Conservation (phyloP, 2,797 vertebrate genomes). For the Tokudaia muenninki region DNA sequence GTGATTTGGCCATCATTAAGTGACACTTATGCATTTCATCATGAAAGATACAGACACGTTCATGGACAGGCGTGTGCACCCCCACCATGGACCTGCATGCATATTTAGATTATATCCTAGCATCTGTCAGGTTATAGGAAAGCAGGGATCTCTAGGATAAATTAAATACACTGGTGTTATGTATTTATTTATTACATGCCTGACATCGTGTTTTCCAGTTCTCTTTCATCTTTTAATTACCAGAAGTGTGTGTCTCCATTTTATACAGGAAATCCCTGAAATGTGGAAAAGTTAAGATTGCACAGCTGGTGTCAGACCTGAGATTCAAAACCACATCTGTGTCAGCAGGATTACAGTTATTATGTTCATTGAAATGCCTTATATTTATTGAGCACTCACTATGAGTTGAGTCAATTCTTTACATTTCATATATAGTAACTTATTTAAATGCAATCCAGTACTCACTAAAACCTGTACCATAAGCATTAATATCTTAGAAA, state of each 20-base stretch:
- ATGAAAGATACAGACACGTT: not conserved
- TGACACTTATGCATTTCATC: slow-evolving; percentile 6
- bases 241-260: not conserved
- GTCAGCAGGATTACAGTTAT: not conserved
- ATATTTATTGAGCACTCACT: slow-evolving; percentile 39
- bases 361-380: slow-evolving; percentile 5
- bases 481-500: not conserved
- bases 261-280: slow-evolving; percentile 23
- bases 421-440: slow-evolving; percentile 16
- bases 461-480: not conserved
- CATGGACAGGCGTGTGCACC: not conserved
- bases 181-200: slow-evolving; percentile 57
- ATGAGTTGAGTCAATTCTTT: not conserved
- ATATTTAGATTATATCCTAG: not conserved
- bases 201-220: not conserved
- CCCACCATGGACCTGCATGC: not conserved
- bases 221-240: slow-evolving; percentile 34
- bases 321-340: slow-evolving; percentile 2
- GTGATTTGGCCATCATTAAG: slow-evolving; percentile 29
- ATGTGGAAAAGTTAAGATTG: slow-evolving; percentile 30
- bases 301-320: not conserved
- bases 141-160: not conserved
- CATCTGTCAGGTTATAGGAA: slow-evolving; percentile 18
- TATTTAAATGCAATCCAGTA: not conserved
- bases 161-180: not conserved